Percentiles rank a stretch among this genome's conserved stretches.
phyloP scores from a whole-genome alignment of 1,140 invertebrate genomes.

The Danaus plexippus region DNA sequence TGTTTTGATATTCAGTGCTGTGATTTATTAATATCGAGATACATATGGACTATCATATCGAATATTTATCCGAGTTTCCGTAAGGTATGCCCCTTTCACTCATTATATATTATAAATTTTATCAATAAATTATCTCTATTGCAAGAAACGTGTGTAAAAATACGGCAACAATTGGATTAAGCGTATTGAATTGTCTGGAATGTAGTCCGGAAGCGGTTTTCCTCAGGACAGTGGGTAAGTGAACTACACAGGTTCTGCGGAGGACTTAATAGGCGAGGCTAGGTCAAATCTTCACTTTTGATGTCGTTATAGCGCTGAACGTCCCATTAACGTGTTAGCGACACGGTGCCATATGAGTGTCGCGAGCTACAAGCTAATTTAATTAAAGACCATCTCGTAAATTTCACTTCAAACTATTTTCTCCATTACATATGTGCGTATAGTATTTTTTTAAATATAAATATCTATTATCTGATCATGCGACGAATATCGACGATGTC shows the following conservation, averaged over 20 bases:
- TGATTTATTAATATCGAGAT: slow-evolving; percentile 24
- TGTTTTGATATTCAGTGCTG: slow-evolving; percentile 33
- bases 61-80: slow-evolving; percentile 38
- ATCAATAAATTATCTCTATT: slow-evolving; percentile 6
- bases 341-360: slow-evolving; percentile 13
- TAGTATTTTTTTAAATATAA: too few relatives aligned
- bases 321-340: slow-evolving; percentile 12
- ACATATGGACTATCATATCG: slow-evolving; percentile 23
- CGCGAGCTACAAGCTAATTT: slow-evolving; percentile 28
- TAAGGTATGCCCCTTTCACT: slow-evolving; percentile 68
- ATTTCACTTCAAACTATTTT: slow-evolving; percentile 19
- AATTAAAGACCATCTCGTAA: slow-evolving; percentile 29
- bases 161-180: too few relatives aligned
- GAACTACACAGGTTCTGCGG: slow-evolving; percentile 48
- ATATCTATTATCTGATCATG: too few relatives aligned
- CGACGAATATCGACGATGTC: too few relatives aligned
- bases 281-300: slow-evolving; percentile 48
- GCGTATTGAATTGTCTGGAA: slow-evolving; percentile 4
- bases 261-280: slow-evolving; percentile 43
- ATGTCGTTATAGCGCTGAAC: slow-evolving; percentile 29
- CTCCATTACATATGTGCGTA: too few relatives aligned
- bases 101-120: slow-evolving; percentile 45
- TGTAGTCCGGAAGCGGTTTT: slow-evolving; percentile 41
- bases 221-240: slow-evolving; percentile 62
- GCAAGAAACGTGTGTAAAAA: too few relatives aligned